These are phyloP conservation scores for Aspidiotus rigidus DNA, from an alignment of 2,888 invertebrate genomes.

Conservation along the genomic window DNA sequence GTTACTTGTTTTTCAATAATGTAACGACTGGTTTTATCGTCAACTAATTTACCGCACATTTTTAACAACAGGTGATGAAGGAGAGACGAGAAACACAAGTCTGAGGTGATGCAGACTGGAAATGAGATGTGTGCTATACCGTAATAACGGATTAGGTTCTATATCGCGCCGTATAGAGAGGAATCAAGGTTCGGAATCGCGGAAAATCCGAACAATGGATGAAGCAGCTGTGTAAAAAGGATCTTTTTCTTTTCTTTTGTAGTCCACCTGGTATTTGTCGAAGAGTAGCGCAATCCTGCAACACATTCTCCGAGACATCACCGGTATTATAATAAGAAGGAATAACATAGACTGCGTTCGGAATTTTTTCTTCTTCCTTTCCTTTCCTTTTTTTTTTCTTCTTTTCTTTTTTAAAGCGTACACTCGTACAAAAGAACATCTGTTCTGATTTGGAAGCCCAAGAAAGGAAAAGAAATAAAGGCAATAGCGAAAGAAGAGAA, in stretches of 20 bases:
- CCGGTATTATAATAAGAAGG: conserved; percentile 29
- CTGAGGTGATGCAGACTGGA: too few relatives aligned
- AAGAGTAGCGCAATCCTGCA: conserved; percentile 18
- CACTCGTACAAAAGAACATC: conserved; percentile 26
- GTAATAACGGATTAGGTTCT: too few relatives aligned
- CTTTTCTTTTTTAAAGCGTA: background rate
- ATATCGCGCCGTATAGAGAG: background rate
- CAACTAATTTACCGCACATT: too few relatives aligned
- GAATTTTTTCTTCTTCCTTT: conserved; percentile 19
- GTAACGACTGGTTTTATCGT: too few relatives aligned
- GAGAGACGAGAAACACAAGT: too few relatives aligned
- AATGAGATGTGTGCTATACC: too few relatives aligned
- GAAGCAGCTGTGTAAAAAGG: conserved; percentile 6
- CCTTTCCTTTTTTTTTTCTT: background rate
- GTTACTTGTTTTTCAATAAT: too few relatives aligned
- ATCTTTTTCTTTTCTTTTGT: background rate
- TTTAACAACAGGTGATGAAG: too few relatives aligned
- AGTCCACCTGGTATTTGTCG: conserved; percentile 8
- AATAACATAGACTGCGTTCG: conserved; percentile 13
- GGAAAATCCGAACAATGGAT: conserved; percentile 10
- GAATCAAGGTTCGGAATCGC: background rate
- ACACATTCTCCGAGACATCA: background rate
- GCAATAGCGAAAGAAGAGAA: background rate
- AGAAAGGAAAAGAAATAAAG: background rate
- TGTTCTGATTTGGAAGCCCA: conserved; percentile 11